These are phyloP conservation scores for Pomatostomus ruficeps DNA, from an alignment of 2,113 vertebrate species.

Conservation along the genomic window DNA sequence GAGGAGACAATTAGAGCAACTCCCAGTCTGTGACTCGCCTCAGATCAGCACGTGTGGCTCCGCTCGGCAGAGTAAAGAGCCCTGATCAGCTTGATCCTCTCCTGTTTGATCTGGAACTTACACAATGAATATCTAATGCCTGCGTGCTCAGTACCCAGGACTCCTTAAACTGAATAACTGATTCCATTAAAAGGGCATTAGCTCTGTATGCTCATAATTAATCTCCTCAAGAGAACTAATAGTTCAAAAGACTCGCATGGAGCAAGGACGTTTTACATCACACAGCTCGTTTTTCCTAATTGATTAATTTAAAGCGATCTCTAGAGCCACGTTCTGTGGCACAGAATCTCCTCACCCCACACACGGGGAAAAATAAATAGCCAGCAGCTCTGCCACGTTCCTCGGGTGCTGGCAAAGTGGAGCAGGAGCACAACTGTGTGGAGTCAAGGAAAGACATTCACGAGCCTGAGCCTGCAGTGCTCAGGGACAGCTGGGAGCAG, in stretches of 20 bases:
- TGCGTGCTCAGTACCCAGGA: background rate
- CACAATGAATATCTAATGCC: slow-evolving; percentile 53
- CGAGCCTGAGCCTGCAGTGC: background rate
- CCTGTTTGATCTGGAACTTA: slow-evolving; percentile 53
- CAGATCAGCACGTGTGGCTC: background rate
- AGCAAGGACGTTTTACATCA: slow-evolving; percentile 65
- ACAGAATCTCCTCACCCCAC: background rate
- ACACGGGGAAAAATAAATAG: background rate
- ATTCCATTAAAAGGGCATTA: slow-evolving; percentile 75
- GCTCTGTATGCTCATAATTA: slow-evolving; percentile 62
- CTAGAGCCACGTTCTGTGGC: background rate
- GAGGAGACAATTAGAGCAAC: slow-evolving; percentile 28
- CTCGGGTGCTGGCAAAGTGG: fast-evolving
- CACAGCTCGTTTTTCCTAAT: slow-evolving; percentile 70
- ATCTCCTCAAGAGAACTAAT: slow-evolving; percentile 70
- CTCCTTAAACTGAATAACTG: slow-evolving; percentile 68
- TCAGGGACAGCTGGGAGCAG: background rate
- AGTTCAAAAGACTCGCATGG: slow-evolving; percentile 60
- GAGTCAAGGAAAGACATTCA: background rate
- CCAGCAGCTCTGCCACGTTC: fast-evolving
- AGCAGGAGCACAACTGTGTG: background rate
- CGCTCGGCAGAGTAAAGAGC: background rate
- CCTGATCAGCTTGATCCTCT: slow-evolving; percentile 10
- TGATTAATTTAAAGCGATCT: slow-evolving; percentile 66
- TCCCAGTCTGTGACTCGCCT: background rate